Base-by-base conservation (phyloP, 1,140 invertebrate genomes). In the Atta colombica region DNA sequence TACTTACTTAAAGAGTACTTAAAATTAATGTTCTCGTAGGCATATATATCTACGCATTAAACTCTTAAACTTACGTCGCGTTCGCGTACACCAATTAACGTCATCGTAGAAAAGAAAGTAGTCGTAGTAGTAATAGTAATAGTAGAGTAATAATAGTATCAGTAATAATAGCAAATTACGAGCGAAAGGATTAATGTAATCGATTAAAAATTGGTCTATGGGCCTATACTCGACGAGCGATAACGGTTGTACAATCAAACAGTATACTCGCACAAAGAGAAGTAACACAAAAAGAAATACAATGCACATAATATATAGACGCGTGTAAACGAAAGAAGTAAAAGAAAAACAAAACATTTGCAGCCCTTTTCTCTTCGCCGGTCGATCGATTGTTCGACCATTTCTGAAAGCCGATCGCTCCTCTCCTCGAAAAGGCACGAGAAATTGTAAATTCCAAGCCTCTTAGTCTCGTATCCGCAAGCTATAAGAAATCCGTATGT, bases 341-440 rank as follows among this genome's bases (percentile, higher is more conserved):
- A 63, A n/a, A 25, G 51, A 58, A 78, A 63, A 74, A 28, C 3
- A 81, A 81, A 75, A 78, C 18, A 25, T 78, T 25, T 53, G 58
- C 39, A 58, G 21, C 55, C 14, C n/a, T 25, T 45, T 21, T 49
- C 12, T 71, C 28, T 21, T n/a, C 39, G 68, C 81, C 65, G 53
- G 80, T 89, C 88, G 75, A 72, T 91, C 68, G 31, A 65, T 90
- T 55, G 45, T 58, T 81, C 58, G 31, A 86, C 25, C 35, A 28
- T 28, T 8, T 61, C 12, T 58, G 65, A 58, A 61, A 78, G 18
- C 49, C 82, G 63, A 91, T 91, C 89, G 87, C 88, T 91, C 90
- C 60, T 87, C 84, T 71, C 78, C 78, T 87, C 88, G 61, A 89
- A 91, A 66, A 89, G 88, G 88, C 90, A 89, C 90, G 86, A 90